These are phyloP conservation scores for Pogonocichla stellata DNA, from an alignment of 2,113 vertebrate species.

Conservation along the genomic window DNA sequence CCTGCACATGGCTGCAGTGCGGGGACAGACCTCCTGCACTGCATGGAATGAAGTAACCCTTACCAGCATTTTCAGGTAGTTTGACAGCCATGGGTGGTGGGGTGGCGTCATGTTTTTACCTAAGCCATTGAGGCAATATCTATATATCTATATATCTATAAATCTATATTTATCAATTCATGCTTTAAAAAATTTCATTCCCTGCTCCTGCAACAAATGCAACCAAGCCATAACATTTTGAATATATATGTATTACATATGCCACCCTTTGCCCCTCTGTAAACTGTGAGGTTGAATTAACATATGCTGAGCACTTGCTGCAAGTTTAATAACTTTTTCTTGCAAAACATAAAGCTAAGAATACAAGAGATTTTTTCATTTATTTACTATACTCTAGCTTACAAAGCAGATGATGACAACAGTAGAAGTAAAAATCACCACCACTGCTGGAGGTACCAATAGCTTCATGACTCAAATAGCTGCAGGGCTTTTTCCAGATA, in stretches of 20 bases:
- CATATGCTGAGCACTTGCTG: background rate
- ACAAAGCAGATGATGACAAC: background rate
- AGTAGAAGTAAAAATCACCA: background rate
- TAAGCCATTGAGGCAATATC: background rate
- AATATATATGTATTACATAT: background rate
- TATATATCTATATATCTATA: background rate
- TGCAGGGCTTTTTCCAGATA: background rate
- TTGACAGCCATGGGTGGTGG: background rate
- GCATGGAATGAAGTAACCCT: background rate
- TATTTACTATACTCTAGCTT: background rate
- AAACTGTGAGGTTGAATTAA: background rate
- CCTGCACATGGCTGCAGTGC: rapidly evolving
- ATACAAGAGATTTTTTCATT: background rate
- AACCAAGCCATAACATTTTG: background rate
- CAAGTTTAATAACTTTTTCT: background rate
- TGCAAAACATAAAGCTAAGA: background rate
- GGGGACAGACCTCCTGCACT: background rate
- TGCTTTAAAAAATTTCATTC: background rate
- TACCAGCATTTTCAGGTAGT: background rate
- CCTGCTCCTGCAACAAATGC: background rate
- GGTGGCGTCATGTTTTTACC: background rate
- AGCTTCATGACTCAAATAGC: background rate
- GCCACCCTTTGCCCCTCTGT: background rate
- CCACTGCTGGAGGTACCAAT: background rate
- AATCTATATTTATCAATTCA: background rate